phyloP scores from a whole-genome alignment of 2,113 vertebrate genomes.

The Desmodus rotundus region DNA sequence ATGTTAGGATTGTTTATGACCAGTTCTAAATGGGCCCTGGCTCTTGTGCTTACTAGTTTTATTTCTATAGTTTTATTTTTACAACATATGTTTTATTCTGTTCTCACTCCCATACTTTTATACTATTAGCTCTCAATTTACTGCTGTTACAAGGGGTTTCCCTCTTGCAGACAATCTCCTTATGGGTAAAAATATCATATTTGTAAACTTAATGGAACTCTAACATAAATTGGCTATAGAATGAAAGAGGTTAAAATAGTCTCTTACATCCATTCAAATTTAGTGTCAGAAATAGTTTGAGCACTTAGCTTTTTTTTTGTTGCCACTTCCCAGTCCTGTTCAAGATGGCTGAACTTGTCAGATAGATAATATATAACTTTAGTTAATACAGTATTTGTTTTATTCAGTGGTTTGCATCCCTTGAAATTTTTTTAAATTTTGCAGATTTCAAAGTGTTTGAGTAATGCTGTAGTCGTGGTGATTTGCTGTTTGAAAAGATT shows the following conservation, averaged over 20 bases:
- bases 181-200: background rate
- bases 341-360: constrained; percentile 7
- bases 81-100: background rate
- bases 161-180: background rate
- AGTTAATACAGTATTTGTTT: constrained; percentile 21
- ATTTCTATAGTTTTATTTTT: constrained; percentile 13
- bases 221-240: background rate
- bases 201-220: background rate
- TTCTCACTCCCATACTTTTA: background rate
- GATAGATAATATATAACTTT: background rate
- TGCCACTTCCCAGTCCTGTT: background rate
- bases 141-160: background rate
- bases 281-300: constrained; percentile 40
- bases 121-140: background rate
- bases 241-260: background rate
- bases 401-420: background rate
- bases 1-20: background rate
- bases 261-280: background rate
- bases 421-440: constrained; percentile 24
- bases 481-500: constrained; percentile 43
- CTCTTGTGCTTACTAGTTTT: background rate
- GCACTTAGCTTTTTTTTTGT: background rate
- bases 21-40: background rate
- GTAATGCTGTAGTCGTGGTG: background rate
- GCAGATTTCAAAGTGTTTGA: constrained; percentile 15